phyloP scores from a whole-genome alignment of 1,140 invertebrate genomes.

The Hesperophylax magnus region DNA sequence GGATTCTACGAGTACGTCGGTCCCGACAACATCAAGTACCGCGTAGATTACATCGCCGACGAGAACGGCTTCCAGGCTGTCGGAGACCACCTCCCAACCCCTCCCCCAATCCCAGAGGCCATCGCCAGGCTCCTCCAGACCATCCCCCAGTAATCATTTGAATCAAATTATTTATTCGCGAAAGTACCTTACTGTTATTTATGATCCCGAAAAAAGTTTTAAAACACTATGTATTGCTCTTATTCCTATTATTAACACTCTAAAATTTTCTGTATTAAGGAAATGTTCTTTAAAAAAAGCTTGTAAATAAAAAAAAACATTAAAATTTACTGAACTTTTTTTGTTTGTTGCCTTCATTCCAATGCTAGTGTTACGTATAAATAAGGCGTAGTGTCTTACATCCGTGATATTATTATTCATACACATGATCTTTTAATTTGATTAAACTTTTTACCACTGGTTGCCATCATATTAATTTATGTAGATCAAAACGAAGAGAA shows the following conservation, averaged over 20 bases:
- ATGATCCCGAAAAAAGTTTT: background rate
- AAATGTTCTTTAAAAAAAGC: background rate
- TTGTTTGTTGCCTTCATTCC: too few species aligned
- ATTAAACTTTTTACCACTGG: too few species aligned
- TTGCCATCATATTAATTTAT: too few species aligned
- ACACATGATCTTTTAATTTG: too few species aligned
- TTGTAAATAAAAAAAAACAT: background rate
- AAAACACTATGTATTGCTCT: background rate
- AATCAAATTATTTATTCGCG: background rate
- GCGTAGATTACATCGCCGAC: constrained; percentile 76
- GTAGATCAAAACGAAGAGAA: too few species aligned
- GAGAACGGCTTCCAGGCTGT: constrained; percentile 76
- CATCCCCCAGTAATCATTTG: background rate
- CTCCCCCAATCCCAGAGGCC: constrained; percentile 39
- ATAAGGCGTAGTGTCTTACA: too few species aligned
- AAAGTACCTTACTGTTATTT: too few species aligned
- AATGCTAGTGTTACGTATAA: too few species aligned
- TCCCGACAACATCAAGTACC: constrained; percentile 71
- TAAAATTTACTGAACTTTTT: background rate
- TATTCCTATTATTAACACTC: background rate
- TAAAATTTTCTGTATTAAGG: background rate
- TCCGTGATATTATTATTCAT: too few species aligned
- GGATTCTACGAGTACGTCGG: constrained; percentile 75
- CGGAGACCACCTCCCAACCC: constrained; percentile 68
- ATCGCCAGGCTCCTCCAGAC: background rate